These are phyloP conservation scores for Corythoichthys haematopterus DNA, from an alignment of 2,113 vertebrate genomes.

Conservation along the genomic window DNA sequence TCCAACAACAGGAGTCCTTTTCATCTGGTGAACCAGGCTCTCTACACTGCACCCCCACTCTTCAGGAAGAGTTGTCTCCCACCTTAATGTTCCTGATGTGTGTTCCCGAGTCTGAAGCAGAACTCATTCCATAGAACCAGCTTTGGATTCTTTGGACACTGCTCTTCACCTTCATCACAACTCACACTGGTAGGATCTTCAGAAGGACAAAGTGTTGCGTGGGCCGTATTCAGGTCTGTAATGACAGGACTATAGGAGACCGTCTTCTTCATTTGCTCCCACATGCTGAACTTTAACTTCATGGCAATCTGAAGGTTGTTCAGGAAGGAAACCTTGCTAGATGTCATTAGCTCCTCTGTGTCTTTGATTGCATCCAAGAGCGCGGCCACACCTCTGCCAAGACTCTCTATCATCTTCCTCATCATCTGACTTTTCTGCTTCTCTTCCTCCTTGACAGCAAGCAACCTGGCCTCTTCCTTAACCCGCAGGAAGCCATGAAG, in stretches of 20 bases:
- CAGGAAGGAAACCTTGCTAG: neutral
- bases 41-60: neutral
- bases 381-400: neutral
- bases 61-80: neutral
- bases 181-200: neutral
- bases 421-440: neutral
- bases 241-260: neutral
- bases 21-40: neutral
- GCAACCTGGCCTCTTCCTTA: neutral
- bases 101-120: neutral
- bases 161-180: neutral
- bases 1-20: neutral
- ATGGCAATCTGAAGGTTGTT: neutral
- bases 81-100: neutral
- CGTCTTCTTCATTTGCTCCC: neutral
- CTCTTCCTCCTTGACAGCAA: constrained; percentile 1
- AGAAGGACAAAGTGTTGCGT: neutral
- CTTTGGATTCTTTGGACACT: neutral
- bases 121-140: neutral
- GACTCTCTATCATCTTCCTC: too few relatives aligned
- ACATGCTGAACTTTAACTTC: constrained; percentile 4
- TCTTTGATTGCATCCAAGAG: neutral
- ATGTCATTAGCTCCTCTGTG: neutral
- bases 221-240: neutral
- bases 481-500: constrained; percentile 4